Conservation (phyloP, 2,797 vertebrate species). For the Scolopax rusticola region DNA sequence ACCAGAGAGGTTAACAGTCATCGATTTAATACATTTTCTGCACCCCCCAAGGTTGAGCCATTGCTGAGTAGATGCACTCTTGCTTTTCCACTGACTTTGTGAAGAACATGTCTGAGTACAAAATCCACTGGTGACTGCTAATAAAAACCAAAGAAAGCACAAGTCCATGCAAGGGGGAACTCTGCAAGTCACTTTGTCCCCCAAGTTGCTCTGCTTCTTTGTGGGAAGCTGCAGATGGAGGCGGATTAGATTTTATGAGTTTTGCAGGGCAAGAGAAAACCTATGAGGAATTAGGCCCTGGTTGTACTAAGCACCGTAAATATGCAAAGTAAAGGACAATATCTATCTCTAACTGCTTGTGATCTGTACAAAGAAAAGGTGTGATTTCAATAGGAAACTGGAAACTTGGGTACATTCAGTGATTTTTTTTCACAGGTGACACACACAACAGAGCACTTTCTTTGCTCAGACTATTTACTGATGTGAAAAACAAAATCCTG, state of each 20-base stretch:
- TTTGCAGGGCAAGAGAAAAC: not conserved
- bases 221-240: not conserved
- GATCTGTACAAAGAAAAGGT: not conserved
- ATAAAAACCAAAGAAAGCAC: not conserved
- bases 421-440: not conserved
- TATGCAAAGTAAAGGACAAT: not conserved
- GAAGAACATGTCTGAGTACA: not conserved
- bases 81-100: not conserved
- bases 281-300: not conserved
- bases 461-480: not conserved
- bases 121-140: not conserved
- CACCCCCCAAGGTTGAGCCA: not conserved
- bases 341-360: not conserved
- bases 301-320: not conserved
- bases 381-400: not conserved
- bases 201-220: not conserved
- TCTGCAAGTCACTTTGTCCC: not conserved
- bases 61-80: not conserved
- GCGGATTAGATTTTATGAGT: not conserved
- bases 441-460: not conserved
- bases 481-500: not conserved
- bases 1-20: not conserved
- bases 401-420: not conserved
- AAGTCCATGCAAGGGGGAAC: fast-evolving
- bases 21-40: not conserved